These are phyloP conservation scores for Scopus umbretta DNA, from an alignment of 2,113 vertebrate species.

Conservation along the genomic window DNA sequence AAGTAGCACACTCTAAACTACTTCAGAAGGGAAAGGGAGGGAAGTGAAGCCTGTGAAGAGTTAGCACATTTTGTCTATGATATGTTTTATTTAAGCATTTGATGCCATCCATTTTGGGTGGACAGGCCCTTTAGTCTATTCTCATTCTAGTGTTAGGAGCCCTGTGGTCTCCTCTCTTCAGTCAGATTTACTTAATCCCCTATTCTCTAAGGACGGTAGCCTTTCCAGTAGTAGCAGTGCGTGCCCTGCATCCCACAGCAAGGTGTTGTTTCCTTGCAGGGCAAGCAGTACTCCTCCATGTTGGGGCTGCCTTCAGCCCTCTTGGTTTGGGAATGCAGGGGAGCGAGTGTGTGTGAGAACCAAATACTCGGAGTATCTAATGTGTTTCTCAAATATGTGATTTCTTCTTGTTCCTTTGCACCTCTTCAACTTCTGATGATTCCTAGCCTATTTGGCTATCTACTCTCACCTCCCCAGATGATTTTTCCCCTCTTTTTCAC, in stretches of 20 bases:
- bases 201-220: not conserved
- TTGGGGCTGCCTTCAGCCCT: not conserved
- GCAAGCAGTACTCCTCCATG: not conserved
- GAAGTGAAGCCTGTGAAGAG: not conserved
- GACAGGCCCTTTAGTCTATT: not conserved
- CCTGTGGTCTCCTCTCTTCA: not conserved
- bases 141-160: not conserved
- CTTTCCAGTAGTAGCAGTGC: not conserved
- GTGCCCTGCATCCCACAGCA: not conserved
- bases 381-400: not conserved
- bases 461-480: not conserved
- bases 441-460: not conserved
- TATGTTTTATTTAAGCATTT: not conserved
- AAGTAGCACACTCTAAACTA: not conserved
- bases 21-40: not conserved
- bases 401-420: not conserved
- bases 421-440: not conserved
- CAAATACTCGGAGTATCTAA: accelerated
- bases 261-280: not conserved
- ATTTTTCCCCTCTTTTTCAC: not conserved
- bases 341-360: not conserved
- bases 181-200: not conserved
- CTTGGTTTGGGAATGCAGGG: not conserved
- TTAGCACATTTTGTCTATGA: not conserved
- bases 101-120: not conserved